Conservation (phyloP, 2,797 vertebrate species). For the Silurus lanzhouensis region DNA sequence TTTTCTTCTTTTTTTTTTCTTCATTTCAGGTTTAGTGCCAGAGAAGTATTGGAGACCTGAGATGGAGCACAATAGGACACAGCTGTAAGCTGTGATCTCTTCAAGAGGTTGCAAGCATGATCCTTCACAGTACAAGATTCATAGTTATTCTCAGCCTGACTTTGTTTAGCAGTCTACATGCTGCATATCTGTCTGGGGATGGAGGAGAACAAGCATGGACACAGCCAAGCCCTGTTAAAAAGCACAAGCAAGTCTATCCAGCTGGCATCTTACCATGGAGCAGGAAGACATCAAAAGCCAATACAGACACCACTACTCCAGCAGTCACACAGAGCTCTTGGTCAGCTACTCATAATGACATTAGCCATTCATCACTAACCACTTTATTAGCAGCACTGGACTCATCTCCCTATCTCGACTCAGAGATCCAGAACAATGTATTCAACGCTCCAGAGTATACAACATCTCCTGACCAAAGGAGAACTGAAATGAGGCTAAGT, state of each 20-base stretch:
- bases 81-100: slow-evolving; percentile 33
- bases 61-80: slow-evolving; percentile 39
- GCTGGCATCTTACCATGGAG: slow-evolving; percentile 48
- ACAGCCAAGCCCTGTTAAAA: slow-evolving; percentile 42
- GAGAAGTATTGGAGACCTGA: slow-evolving; percentile 16
- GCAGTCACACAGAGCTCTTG: slow-evolving; percentile 31
- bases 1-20: background rate
- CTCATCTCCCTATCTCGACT: slow-evolving; percentile 18
- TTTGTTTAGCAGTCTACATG: slow-evolving; percentile 49
- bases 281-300: slow-evolving; percentile 33
- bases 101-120: slow-evolving; percentile 52
- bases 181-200: slow-evolving; percentile 47
- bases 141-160: slow-evolving; percentile 58
- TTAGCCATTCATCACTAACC: slow-evolving; percentile 7
- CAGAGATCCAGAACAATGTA: slow-evolving; percentile 1
- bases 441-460: slow-evolving; percentile 10
- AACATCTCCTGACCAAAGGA: slow-evolving; percentile 15
- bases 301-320: slow-evolving; percentile 51
- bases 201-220: slow-evolving; percentile 43
- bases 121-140: slow-evolving; percentile 41
- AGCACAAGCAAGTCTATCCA: slow-evolving; percentile 26
- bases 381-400: slow-evolving; percentile 24
- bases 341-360: slow-evolving; percentile 26
- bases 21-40: slow-evolving; percentile 19
- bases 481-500: background rate